Conservation (phyloP, 2,888 invertebrate genomes). For the Caenorhabditis zanzibari region DNA sequence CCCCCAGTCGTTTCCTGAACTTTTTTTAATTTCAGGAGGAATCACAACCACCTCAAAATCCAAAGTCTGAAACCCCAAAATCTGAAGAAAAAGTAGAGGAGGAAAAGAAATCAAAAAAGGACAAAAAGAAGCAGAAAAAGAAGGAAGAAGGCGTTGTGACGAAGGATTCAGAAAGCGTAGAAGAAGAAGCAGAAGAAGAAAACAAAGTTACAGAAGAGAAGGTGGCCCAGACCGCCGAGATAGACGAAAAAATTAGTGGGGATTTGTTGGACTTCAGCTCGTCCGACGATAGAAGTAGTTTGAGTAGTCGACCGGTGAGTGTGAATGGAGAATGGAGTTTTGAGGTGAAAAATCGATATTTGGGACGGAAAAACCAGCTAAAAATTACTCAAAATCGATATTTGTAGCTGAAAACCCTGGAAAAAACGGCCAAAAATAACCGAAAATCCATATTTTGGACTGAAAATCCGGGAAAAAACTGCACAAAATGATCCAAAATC, state of each 20-base stretch:
- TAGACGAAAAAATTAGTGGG: slow-evolving; percentile 42
- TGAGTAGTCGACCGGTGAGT: slow-evolving; percentile 57
- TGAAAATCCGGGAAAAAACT: no score
- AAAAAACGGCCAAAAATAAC: no score
- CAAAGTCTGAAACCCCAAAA: not conserved
- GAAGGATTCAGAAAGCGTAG: no score
- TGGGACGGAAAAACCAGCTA: not conserved
- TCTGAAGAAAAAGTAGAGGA: not conserved
- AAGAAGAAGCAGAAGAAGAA: no score
- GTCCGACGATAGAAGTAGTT: slow-evolving; percentile 61
- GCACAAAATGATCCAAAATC: no score
- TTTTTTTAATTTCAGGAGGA: slow-evolving; percentile 19
- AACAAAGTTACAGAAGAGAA: not conserved
- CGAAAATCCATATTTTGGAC: no score
- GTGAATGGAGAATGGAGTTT: not conserved
- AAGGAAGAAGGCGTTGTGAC: no score
- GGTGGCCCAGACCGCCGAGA: slow-evolving; percentile 38
- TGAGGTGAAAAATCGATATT: no score
- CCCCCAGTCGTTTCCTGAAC: no score
- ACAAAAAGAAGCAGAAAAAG: no score
- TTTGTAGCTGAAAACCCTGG: no score
- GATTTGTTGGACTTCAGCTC: slow-evolving; percentile 58
- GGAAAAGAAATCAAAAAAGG: no score
- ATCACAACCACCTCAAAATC: not conserved
- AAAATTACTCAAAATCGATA: not conserved